Percentiles rank a stretch among this genome's conserved stretches.
Evolutionary conservation across 2,888 invertebrate genomes (phyloP).

Genomic region (Seladonia tumulorum): DNA sequence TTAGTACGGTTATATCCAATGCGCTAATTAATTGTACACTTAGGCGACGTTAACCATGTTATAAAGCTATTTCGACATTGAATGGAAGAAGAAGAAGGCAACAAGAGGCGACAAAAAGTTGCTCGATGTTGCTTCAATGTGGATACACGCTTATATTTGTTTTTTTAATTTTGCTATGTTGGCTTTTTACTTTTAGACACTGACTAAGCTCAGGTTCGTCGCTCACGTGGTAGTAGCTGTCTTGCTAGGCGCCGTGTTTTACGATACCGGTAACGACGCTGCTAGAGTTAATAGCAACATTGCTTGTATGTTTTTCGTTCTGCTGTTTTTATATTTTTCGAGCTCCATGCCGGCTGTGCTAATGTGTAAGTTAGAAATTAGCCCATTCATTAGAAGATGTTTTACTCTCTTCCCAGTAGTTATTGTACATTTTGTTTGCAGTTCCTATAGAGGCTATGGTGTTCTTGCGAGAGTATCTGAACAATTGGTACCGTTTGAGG

Average conservation of each 20-base stretch:
- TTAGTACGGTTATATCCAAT: slow-evolving; percentile 71
- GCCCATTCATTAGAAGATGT: not conserved
- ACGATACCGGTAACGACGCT: slow-evolving; percentile 86
- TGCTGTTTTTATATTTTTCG: slow-evolving; percentile 87
- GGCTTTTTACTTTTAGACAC: slow-evolving; percentile 75
- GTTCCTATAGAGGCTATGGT: slow-evolving; percentile 91
- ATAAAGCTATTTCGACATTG: not conserved
- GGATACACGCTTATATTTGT: not conserved
- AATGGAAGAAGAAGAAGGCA: not conserved
- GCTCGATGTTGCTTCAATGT: not conserved
- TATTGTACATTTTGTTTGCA: slow-evolving; percentile 74
- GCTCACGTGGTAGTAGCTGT: slow-evolving; percentile 86
- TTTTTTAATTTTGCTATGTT: not conserved
- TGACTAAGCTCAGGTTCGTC: slow-evolving; percentile 85
- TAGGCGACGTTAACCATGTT: not conserved
- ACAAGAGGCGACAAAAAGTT: not conserved
- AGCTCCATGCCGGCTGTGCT: slow-evolving; percentile 88
- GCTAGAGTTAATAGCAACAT: slow-evolving; percentile 86
- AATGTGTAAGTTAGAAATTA: slow-evolving; percentile 86
- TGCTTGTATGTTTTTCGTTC: slow-evolving; percentile 87
- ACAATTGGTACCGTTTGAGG: slow-evolving; percentile 91
- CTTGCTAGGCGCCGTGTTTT: slow-evolving; percentile 86
- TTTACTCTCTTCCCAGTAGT: not conserved
- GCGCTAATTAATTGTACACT: not conserved
- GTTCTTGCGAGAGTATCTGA: slow-evolving; percentile 90